Conservation (phyloP, 2,797 vertebrate species). For the Xenops minutus region DNA sequence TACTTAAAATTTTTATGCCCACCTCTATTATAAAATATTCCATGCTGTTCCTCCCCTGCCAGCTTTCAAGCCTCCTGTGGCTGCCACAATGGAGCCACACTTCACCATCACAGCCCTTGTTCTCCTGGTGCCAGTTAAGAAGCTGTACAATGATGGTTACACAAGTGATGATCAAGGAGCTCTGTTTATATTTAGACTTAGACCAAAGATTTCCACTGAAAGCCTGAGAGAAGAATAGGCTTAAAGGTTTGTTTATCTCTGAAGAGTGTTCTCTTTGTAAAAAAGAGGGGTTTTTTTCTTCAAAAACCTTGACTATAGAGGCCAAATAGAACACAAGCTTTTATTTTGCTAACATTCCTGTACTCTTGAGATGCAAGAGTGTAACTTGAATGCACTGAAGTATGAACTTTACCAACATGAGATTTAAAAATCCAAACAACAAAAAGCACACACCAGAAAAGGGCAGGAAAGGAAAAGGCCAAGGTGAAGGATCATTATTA, state of each 20-base stretch:
- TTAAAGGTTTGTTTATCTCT: not conserved
- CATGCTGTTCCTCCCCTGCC: not conserved
- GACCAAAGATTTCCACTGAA: not conserved
- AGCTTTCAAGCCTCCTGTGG: not conserved
- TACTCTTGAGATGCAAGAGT: not conserved
- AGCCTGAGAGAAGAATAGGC: not conserved
- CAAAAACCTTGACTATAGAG: not conserved
- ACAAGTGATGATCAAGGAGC: not conserved
- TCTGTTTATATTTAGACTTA: not conserved
- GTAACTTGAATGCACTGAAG: not conserved
- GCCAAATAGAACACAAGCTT: not conserved
- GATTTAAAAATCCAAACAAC: not conserved
- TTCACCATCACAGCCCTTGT: not conserved
- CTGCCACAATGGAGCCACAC: not conserved
- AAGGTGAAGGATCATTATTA: not conserved
- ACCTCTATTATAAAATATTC: not conserved
- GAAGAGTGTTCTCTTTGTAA: not conserved
- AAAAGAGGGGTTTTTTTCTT: not conserved
- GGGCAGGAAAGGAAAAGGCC: not conserved
- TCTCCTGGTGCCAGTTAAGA: not conserved
- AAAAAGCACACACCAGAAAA: not conserved
- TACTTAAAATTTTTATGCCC: not conserved
- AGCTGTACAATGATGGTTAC: not conserved
- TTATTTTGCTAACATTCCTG: not conserved
- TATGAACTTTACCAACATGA: not conserved